Conservation (phyloP, 2,888 invertebrate genomes). For the Tanytarsus gracilentus region DNA sequence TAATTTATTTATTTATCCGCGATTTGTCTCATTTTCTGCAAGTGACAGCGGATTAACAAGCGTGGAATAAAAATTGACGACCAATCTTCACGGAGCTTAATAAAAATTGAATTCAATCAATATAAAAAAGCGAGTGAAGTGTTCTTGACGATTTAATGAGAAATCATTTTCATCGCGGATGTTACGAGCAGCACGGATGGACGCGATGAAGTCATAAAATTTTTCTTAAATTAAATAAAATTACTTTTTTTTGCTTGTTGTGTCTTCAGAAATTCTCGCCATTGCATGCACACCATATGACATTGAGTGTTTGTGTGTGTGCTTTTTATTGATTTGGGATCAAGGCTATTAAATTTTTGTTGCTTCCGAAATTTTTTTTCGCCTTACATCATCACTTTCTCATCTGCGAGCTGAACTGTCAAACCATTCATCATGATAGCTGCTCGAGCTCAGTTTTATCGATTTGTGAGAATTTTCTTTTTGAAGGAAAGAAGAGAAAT, state of each 20-base stretch:
- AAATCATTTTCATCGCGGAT: too few relatives aligned
- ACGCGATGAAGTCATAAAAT: constrained; percentile 8
- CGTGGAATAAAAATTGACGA: too few relatives aligned
- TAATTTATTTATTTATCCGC: constrained; percentile 12
- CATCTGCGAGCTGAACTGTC: too few relatives aligned
- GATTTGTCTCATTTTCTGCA: background rate
- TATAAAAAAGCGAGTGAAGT: too few relatives aligned
- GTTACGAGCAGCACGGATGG: background rate
- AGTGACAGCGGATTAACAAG: too few relatives aligned
- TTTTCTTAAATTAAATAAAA: background rate
- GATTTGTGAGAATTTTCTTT: too few relatives aligned
- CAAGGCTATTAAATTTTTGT: constrained; percentile 11
- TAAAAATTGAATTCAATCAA: too few relatives aligned
- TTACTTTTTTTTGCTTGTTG: background rate
- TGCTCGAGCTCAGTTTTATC: too few relatives aligned
- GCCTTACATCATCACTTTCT: constrained; percentile 10
- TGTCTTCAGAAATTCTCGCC: background rate
- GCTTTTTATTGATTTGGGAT: constrained; percentile 27
- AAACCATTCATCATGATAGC: background rate
- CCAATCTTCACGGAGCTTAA: too few relatives aligned
- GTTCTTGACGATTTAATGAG: too few relatives aligned
- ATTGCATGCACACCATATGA: background rate
- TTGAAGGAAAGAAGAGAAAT: too few relatives aligned
- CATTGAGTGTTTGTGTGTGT: too few relatives aligned
- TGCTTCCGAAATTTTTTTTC: background rate